phyloP scores from a whole-genome alignment of 2,797 vertebrate genomes.

The Holocentrus rufus region DNA sequence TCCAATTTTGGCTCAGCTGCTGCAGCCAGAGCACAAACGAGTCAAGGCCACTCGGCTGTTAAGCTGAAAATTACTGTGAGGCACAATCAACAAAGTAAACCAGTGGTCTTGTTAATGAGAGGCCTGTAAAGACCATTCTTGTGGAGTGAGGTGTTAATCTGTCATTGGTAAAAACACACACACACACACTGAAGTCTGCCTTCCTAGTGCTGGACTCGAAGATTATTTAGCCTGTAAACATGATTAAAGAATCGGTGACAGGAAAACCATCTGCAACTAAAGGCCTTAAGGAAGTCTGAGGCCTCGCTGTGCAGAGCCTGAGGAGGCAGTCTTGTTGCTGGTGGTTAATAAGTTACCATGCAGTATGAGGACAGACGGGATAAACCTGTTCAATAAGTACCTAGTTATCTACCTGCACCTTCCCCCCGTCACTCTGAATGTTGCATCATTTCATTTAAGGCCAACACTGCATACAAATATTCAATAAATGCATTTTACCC shows the following conservation, averaged over 20 bases:
- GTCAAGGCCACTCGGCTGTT: conserved; percentile 8
- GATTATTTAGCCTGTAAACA: conserved; percentile 16
- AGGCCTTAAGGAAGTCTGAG: conserved; percentile 21
- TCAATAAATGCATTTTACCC: background rate
- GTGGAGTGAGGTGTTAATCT: conserved; percentile 27
- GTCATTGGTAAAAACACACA: conserved; percentile 6
- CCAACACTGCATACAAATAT: conserved; percentile 8
- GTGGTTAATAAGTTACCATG: conserved; percentile 53
- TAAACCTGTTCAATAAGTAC: conserved; percentile 41
- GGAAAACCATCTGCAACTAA: conserved; percentile 12
- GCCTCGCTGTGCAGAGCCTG: background rate
- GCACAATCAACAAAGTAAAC: conserved; percentile 22
- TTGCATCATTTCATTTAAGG: conserved; percentile 41
- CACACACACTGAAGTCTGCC: background rate
- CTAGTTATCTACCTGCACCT: conserved; percentile 26
- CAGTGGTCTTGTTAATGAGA: background rate
- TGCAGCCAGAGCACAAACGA: background rate
- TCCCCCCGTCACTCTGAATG: conserved; percentile 20
- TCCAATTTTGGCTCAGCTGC: background rate
- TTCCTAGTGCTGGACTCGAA: background rate
- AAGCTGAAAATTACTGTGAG: conserved; percentile 22
- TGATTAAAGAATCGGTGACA: conserved; percentile 27
- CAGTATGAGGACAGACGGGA: conserved; percentile 12
- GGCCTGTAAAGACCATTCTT: conserved; percentile 12
- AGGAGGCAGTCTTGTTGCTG: background rate